phyloP scores from a whole-genome alignment of 2,113 vertebrate genomes.

The Orycteropus afer region DNA sequence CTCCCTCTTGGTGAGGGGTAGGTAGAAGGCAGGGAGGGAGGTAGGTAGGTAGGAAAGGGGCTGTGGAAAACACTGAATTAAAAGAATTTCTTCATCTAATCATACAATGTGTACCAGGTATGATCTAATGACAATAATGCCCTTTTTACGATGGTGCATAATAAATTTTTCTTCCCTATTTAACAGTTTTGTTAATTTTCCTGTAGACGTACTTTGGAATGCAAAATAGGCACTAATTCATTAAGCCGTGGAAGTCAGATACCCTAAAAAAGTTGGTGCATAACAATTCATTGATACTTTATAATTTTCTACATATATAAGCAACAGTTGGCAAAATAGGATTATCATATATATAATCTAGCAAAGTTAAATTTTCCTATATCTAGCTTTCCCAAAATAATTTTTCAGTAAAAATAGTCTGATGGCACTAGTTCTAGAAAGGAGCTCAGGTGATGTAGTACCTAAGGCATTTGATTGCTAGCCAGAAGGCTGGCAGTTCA shows the following conservation, averaged over 20 bases:
- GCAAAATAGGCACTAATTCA: background rate
- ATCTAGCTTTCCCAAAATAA: background rate
- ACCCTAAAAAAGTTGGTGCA: background rate
- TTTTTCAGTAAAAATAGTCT: background rate
- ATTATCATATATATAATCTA: background rate
- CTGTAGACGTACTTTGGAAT: background rate
- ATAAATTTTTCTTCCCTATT: background rate
- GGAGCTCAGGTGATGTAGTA: no score
- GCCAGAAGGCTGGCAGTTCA: no score
- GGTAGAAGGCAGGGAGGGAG: background rate
- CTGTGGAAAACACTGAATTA: background rate
- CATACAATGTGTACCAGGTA: background rate
- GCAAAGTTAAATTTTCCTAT: background rate
- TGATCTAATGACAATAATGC: background rate
- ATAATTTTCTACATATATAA: background rate
- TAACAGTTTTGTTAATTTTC: background rate
- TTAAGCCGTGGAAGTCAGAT: background rate
- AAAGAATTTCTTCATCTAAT: background rate
- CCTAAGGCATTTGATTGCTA: no score
- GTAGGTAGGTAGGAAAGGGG: background rate
- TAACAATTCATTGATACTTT: background rate
- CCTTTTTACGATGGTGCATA: background rate
- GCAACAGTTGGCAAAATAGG: background rate
- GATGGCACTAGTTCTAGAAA: background rate
- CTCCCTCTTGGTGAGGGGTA: background rate